Base-by-base conservation (phyloP, 37 sponge, comb jelly and placozoan species). In the Eunapius fragilis region DNA sequence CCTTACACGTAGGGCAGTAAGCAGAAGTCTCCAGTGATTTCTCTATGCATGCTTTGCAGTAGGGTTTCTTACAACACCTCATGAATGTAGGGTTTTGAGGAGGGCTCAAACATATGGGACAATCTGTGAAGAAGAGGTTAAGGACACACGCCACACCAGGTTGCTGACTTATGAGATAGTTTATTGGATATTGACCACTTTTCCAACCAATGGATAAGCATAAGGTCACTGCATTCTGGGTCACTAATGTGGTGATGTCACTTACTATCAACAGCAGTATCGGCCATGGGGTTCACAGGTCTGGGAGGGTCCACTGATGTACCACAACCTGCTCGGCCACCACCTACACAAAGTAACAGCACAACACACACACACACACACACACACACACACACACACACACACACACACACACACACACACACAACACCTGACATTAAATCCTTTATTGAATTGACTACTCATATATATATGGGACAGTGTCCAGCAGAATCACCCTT, bases 1-100 rank as follows among this genome's bases (percentile, higher is more conserved):
- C 9, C 45, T 72, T 85, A 70, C 92, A 92, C 1, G 80, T 82
- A 0, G 92, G 92, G 26, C 92, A 92, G 68, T 85, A 85, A 30
- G 86, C 86, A n/a, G 25, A 37, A 58, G 41, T 24, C 35, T 47
- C 2, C 37, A 89, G 28, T 25, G 84, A 38, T 38, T 74, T 28
- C 3, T 74, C 67, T 3, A 84, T 22, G 33, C 84, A 84, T 22
- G 32, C 75, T 37, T 24, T 30, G 26, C 84, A 84, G 67, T 49
- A 50, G 84, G 76, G n/a, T 31, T 32, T 49, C 0, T 80, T 75
- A 74, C 73, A 31, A 2, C 75, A 48, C 37, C 67, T 0, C 1
- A 11, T 2, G 2, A 11, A 17, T 1, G 14, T 19, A 13, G 58
- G 58, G 58, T 58, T 58, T 17, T 58, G 19, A 58, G 58, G 58